Evolutionary conservation across 2,888 invertebrate species (phyloP).

Genomic region (Drosophila mercatorum): DNA sequence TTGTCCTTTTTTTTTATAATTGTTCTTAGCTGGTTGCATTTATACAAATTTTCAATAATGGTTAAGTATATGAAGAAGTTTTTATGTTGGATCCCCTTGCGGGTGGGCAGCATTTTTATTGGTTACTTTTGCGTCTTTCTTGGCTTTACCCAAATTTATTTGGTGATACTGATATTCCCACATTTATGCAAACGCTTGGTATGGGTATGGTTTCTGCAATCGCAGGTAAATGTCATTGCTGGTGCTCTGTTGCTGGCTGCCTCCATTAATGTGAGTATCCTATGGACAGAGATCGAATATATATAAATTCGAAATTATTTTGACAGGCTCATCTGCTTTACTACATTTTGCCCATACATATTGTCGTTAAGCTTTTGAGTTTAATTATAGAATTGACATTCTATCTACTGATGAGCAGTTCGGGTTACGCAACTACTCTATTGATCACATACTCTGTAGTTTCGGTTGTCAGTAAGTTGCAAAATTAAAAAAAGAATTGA

Average conservation of each 20-base stretch:
- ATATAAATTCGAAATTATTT: background rate
- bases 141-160: background rate
- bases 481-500: background rate
- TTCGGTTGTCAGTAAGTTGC: constrained; percentile 17
- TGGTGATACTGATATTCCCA: fast-evolving
- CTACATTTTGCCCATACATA: constrained; percentile 45
- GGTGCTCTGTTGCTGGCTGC: constrained; percentile 32
- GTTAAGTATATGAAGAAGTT: constrained; percentile 22
- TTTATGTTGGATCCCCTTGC: constrained; percentile 30
- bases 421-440: fast-evolving
- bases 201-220: constrained; percentile 32
- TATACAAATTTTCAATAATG: constrained; percentile 26
- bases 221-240: constrained; percentile 27
- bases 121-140: constrained; percentile 4
- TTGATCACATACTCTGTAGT: constrained; percentile 16
- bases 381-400: constrained; percentile 50
- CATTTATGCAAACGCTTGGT: constrained; percentile 10
- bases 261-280: constrained; percentile 29
- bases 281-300: no score
- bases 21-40: background rate
- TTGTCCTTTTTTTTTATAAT: background rate
- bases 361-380: constrained; percentile 39
- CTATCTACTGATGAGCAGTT: constrained; percentile 31
- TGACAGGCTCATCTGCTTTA: constrained; percentile 21
- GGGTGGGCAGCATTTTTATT: constrained; percentile 26